Percentiles rank a stretch among this genome's conserved stretches.
Evolutionary conservation across 2,797 vertebrate species (phyloP).

Genomic region (Anolis apletophallus): DNA sequence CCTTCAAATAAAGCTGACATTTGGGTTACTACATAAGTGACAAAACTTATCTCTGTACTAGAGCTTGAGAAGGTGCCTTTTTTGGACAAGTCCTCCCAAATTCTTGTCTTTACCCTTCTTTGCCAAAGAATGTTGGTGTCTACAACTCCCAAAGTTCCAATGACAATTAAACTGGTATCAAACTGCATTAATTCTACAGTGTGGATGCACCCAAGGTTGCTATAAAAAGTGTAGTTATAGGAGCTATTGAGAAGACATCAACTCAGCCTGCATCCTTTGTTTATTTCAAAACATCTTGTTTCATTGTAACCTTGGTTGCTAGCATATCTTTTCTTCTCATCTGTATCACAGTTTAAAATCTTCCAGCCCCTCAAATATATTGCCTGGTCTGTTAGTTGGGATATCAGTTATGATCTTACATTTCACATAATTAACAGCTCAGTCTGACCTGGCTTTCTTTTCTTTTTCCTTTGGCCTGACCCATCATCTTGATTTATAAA

Average conservation of each 20-base stretch:
- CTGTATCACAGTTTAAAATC: neutral
- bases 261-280: neutral
- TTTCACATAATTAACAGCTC: neutral
- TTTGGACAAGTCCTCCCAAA: no score
- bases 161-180: no score
- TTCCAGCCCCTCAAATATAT: neutral
- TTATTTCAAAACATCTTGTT: neutral
- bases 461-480: neutral
- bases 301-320: neutral
- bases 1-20: no score
- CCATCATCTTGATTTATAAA: neutral
- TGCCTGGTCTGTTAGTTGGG: neutral
- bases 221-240: neutral
- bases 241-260: neutral
- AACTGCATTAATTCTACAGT: no score
- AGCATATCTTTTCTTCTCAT: neutral
- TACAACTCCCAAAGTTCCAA: no score
- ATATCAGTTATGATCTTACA: neutral
- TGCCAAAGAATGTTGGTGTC: no score
- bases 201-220: neutral
- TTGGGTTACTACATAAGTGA: no score
- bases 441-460: neutral
- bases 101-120: no score
- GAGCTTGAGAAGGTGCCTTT: no score
- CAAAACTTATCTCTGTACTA: no score